Evolutionary conservation across 30 jellyfish, hydroid and myxozoan genomes (phyloP), one percentile per base, ranked within the genome.

Genomic region (Hydractinia echinata): DNA sequence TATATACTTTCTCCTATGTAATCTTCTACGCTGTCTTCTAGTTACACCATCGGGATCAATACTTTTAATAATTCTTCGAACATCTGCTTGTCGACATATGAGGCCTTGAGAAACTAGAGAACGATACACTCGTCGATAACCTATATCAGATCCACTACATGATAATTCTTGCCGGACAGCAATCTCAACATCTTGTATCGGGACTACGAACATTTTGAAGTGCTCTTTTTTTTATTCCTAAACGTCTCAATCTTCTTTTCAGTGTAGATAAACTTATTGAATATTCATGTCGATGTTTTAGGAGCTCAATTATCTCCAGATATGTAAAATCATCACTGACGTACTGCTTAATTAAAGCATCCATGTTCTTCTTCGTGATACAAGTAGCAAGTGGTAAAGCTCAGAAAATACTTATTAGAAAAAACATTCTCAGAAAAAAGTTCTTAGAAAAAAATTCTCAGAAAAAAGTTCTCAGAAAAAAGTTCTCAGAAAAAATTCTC

Each of bases 41-140:
- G 71, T 50, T 51, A 76, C 93, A 51, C 93, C 93, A 4, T 76
- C 93, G 18, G 88, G 88, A 61, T 84, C 93, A 8, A 84, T 77
- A 30, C 54, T 88, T 55, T 79, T 66, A 49, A 84, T 30, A 54
- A 62, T 50, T 79, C 14, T 20, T 83, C 61, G 61, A 30, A 84
- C 88, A 62, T 73, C 79, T 50, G 2, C 85, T 67, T 61, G 67
- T 48, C 88, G 81, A 76, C 55, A n/a, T 20, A 76, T 51, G 13
- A 76, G 55, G 51, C 89, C 89, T 61, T 82, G 55, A 19, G 16
- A 54, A 53, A 30, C 67, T 55, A 82, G n/a, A 49, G 80, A 53
- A 67, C 51, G 18, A 79, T 79, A 61, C 77, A 82, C 71, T 79
- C 78, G 53, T 16, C 85, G 84, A 54, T 82, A 82, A 49, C 89